Conservation (phyloP, 2,113 vertebrate genomes). For the Heterocephalus glaber region DNA sequence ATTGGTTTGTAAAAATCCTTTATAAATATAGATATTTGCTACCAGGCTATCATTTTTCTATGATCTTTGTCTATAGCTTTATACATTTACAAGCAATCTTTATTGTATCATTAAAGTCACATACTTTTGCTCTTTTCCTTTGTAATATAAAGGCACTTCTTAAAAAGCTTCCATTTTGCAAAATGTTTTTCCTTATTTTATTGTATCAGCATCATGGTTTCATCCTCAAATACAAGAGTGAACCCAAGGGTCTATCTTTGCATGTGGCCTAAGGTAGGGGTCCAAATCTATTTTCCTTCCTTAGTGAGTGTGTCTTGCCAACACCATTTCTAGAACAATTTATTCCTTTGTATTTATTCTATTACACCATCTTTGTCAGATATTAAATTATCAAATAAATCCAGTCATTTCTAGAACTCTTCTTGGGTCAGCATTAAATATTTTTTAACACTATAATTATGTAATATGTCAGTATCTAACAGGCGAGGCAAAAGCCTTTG, state of each 20-base stretch:
- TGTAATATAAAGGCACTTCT: background rate
- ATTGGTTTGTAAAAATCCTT: background rate
- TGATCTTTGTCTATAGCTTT: background rate
- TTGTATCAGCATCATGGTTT: background rate
- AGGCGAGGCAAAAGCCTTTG: background rate
- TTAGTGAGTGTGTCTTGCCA: background rate
- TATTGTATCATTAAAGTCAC: background rate
- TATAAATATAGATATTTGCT: background rate
- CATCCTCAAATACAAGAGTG: background rate
- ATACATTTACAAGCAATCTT: background rate
- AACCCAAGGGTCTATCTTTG: background rate
- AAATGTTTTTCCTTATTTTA: background rate
- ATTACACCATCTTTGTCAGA: constrained; percentile 15
- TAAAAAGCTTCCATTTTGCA: background rate
- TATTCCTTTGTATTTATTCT: background rate
- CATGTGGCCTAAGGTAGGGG: background rate
- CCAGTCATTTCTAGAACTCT: background rate
- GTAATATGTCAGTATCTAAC: background rate
- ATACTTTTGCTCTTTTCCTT: background rate
- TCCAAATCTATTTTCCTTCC: background rate
- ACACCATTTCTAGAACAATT: background rate
- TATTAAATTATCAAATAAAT: constrained; percentile 19
- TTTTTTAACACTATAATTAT: constrained; percentile 8
- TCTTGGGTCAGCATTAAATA: background rate
- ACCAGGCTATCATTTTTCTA: background rate